A percentile compares a stretch with the other conserved stretches of the same genome.
Evolutionary conservation across 2,888 invertebrate genomes (phyloP).

Genomic region (Agrypnus murinus): DNA sequence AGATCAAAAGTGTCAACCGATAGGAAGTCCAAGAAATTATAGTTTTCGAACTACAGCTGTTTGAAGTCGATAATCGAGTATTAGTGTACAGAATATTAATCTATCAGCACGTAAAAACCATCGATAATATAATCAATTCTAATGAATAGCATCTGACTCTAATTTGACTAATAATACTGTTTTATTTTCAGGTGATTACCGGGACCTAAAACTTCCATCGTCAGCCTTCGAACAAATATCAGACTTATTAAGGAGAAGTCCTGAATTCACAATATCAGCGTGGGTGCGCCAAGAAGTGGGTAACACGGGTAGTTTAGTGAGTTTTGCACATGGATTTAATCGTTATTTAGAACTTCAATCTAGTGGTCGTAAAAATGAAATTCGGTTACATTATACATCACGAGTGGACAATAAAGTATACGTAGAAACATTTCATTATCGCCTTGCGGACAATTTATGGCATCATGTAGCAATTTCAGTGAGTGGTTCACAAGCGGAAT

Average conservation of each 20-base stretch:
- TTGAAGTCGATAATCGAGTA: no score
- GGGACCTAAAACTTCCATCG: conserved; percentile 83
- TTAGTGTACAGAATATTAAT: no score
- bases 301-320: conserved; percentile 88
- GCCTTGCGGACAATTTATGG: conserved; percentile 91
- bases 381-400: conserved; percentile 87
- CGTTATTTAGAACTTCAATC: conserved; percentile 94
- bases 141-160: no score
- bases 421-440: conserved; percentile 91
- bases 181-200: conserved; percentile 78
- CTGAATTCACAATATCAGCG: conserved; percentile 88
- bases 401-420: conserved; percentile 78
- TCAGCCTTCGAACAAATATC: conserved; percentile 80
- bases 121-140: no score
- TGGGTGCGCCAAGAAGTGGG: conserved; percentile 85
- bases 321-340: conserved; percentile 87
- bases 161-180: conserved; percentile 29
- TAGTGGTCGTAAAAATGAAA: conserved; percentile 90
- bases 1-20: no score
- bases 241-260: conserved; percentile 80
- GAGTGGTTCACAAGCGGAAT: conserved; percentile 87
- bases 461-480: conserved; percentile 90
- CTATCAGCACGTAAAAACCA: no score
- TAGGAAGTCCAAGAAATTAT: no score
- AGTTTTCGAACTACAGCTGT: no score